Conservation (phyloP, 2,797 vertebrate genomes). For the Gymnodraco acuticeps region DNA sequence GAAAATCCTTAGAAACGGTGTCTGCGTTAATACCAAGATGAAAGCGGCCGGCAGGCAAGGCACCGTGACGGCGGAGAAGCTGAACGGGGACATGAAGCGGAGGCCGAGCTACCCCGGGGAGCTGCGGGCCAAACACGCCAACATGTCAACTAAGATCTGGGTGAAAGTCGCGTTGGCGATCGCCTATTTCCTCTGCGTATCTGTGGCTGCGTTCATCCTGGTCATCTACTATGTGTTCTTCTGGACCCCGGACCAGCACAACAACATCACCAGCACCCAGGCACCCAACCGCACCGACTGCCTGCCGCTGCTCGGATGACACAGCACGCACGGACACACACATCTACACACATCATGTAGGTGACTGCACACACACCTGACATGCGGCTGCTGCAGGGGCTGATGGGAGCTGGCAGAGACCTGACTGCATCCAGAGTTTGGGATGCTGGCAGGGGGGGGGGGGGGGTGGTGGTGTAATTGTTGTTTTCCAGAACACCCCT, state of each 20-base stretch:
- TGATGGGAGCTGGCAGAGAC: slow-evolving; percentile 16
- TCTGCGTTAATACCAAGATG: slow-evolving; percentile 60
- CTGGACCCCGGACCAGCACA: slow-evolving; percentile 81
- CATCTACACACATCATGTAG: slow-evolving; percentile 24
- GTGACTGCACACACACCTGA: slow-evolving; percentile 54
- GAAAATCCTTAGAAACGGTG: background rate
- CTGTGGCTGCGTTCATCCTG: slow-evolving; percentile 89
- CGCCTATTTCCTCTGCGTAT: slow-evolving; percentile 91
- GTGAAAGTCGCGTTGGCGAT: slow-evolving; percentile 91
- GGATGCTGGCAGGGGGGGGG: slow-evolving; percentile 41
- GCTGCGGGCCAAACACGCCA: slow-evolving; percentile 85
- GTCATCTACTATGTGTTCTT: slow-evolving; percentile 91
- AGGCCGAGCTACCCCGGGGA: slow-evolving; percentile 87
- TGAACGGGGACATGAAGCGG: slow-evolving; percentile 79
- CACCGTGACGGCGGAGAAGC: slow-evolving; percentile 58
- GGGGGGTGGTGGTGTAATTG: background rate
- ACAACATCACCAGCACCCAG: slow-evolving; percentile 61
- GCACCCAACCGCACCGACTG: slow-evolving; percentile 62
- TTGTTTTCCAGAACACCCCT: slow-evolving; percentile 16
- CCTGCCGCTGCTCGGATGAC: slow-evolving; percentile 53
- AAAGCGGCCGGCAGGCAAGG: slow-evolving; percentile 69
- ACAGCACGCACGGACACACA: slow-evolving; percentile 20
- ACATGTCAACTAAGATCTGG: slow-evolving; percentile 86
- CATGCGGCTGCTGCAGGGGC: slow-evolving; percentile 36
- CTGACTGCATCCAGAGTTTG: slow-evolving; percentile 53